A percentile compares a stretch with the other conserved stretches of the same genome.
These are phyloP conservation scores for Macrosiphum euphorbiae DNA, from an alignment of 2,888 invertebrate species.

Conservation along the genomic window DNA sequence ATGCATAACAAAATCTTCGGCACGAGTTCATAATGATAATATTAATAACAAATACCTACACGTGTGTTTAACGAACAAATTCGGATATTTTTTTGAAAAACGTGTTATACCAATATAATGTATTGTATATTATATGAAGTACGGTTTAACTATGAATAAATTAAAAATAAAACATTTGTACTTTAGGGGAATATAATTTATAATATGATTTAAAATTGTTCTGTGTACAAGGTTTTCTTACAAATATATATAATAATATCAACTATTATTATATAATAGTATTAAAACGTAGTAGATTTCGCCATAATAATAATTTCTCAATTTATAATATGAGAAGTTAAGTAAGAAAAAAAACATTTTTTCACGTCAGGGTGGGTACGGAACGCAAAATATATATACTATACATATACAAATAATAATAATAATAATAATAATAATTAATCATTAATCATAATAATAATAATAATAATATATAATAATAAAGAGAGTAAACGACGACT, in stretches of 20 bases:
- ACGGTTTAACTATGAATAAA: background rate
- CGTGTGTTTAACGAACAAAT: conserved; percentile 17
- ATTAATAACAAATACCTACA: conserved; percentile 30
- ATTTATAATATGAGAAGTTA: background rate
- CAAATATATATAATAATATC: background rate
- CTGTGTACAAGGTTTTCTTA: background rate
- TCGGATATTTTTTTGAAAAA: conserved; percentile 16
- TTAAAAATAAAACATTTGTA: background rate
- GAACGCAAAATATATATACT: background rate
- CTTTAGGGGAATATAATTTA: background rate
- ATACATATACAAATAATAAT: conserved; percentile 24
- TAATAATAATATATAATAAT: conserved; percentile 25
- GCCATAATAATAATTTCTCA: background rate
- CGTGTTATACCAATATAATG: background rate
- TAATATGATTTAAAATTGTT: background rate
- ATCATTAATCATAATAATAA: no score
- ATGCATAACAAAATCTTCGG: background rate
- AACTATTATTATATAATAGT: background rate
- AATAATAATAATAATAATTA: background rate
- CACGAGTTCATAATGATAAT: conserved; percentile 20
- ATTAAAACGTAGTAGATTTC: background rate
- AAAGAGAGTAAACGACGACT: conserved; percentile 58
- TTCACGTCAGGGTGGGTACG: background rate
- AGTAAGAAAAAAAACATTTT: background rate
- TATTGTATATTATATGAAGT: background rate